phyloP scores from a whole-genome alignment of 1,140 invertebrate species.

The Coptotermes formosanus region DNA sequence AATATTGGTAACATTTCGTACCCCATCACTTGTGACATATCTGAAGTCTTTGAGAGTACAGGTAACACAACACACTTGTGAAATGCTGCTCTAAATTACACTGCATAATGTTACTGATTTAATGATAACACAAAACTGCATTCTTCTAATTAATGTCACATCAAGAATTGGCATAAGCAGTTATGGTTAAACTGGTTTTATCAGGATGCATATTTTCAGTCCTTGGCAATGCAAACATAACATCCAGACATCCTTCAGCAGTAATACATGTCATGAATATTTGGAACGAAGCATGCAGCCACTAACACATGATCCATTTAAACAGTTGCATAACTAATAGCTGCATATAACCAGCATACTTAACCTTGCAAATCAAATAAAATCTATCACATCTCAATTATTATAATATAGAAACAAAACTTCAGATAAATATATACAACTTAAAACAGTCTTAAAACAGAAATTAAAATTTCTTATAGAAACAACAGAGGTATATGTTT shows the following conservation, averaged over 20 bases:
- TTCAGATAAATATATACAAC: conserved; percentile 33
- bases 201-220: background rate
- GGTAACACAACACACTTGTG: no score
- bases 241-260: background rate
- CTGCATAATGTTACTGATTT: no score
- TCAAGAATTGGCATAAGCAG: conserved; percentile 17
- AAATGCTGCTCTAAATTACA: no score
- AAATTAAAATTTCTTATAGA: conserved; percentile 31
- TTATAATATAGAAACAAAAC: conserved; percentile 30
- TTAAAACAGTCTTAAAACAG: conserved; percentile 31
- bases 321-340: background rate
- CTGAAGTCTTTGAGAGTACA: no score
- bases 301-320: conserved; percentile 9
- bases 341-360: no score
- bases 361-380: background rate
- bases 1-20: no score
- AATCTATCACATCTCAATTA: conserved; percentile 31
- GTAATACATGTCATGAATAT: no score
- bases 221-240: background rate
- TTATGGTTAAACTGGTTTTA: background rate
- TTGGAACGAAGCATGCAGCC: background rate
- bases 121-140: no score
- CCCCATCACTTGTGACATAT: no score
- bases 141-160: background rate
- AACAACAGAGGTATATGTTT: conserved; percentile 34